Evolutionary conservation across 2,888 invertebrate genomes (phyloP).

Genomic region (Drosophila prolongata): DNA sequence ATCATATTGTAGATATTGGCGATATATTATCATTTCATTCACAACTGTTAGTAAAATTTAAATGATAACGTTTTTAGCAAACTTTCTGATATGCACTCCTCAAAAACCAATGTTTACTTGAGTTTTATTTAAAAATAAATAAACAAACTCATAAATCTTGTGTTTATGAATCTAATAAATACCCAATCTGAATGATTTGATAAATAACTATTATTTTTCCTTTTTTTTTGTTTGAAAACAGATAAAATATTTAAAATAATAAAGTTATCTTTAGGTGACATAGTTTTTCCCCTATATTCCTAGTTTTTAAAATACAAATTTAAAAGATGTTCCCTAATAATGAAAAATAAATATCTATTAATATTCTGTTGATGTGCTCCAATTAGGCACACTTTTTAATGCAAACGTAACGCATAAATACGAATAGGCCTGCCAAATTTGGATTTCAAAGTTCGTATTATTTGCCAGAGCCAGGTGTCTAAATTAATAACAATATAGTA

Average conservation of each 20-base stretch:
- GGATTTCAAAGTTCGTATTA: slow-evolving; percentile 7
- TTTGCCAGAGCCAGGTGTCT: slow-evolving; percentile 27
- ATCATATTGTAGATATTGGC: slow-evolving; percentile 12
- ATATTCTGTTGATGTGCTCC: no score
- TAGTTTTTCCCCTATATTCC: no score
- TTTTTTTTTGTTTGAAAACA: no score
- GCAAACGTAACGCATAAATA: no score
- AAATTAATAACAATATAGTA: slow-evolving; percentile 23
- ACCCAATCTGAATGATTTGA: background rate
- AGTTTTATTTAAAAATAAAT: background rate
- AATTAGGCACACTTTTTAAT: no score
- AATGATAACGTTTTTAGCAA: slow-evolving; percentile 6
- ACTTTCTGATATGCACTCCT: background rate
- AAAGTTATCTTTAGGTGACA: no score
- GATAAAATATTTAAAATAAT: no score
- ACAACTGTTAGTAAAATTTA: slow-evolving; percentile 16
- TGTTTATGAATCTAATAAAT: slow-evolving; percentile 2
- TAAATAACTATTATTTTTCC: background rate
- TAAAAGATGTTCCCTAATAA: no score
- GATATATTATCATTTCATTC: slow-evolving; percentile 24
- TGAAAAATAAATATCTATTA: no score
- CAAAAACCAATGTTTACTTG: background rate
- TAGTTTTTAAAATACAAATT: no score
- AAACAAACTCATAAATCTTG: background rate
- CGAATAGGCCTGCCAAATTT: background rate